These are phyloP conservation scores for Diploptera punctata DNA, from an alignment of 2,888 invertebrate genomes.

Conservation along the genomic window DNA sequence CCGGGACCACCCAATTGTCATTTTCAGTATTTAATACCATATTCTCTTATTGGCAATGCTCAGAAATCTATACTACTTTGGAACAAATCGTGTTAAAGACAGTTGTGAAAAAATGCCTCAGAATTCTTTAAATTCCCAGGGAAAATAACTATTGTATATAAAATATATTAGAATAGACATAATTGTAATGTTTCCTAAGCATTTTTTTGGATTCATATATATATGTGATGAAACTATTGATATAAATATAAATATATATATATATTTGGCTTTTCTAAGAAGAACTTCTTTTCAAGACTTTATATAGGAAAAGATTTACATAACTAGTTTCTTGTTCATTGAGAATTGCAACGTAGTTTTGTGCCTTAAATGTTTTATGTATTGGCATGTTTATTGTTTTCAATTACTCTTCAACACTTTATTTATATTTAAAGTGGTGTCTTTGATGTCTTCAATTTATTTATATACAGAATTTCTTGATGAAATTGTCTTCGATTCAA, in stretches of 20 bases:
- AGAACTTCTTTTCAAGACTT: slow-evolving; percentile 25
- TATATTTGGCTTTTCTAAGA: slow-evolving; percentile 25
- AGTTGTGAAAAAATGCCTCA: background rate
- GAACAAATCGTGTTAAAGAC: background rate
- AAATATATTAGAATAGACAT: background rate
- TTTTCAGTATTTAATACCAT: background rate
- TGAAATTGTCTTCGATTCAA: background rate
- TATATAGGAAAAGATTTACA: slow-evolving; percentile 1
- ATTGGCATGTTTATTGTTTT: slow-evolving; percentile 28
- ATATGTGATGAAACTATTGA: slow-evolving; percentile 12
- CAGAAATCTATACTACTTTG: too few relatives aligned
- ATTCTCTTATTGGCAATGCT: slow-evolving; percentile 6
- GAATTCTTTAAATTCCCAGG: slow-evolving; percentile 17
- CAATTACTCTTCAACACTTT: slow-evolving; percentile 1
- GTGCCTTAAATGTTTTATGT: slow-evolving; percentile 36
- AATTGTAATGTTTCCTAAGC: slow-evolving; percentile 10
- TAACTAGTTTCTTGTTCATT: slow-evolving; percentile 17
- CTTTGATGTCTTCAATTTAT: slow-evolving; percentile 18
- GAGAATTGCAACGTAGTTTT: slow-evolving; percentile 31
- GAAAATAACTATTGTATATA: slow-evolving; percentile 2
- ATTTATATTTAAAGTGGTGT: slow-evolving; percentile 14
- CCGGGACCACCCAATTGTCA: slow-evolving; percentile 24
- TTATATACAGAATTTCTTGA: background rate
- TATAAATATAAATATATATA: too few relatives aligned
- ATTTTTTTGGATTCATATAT: slow-evolving; percentile 16